Evolutionary conservation across 1,140 invertebrate genomes (phyloP), one percentile per base, ranked within the genome.

Genomic region (Zeugodacus cucurbitae): DNA sequence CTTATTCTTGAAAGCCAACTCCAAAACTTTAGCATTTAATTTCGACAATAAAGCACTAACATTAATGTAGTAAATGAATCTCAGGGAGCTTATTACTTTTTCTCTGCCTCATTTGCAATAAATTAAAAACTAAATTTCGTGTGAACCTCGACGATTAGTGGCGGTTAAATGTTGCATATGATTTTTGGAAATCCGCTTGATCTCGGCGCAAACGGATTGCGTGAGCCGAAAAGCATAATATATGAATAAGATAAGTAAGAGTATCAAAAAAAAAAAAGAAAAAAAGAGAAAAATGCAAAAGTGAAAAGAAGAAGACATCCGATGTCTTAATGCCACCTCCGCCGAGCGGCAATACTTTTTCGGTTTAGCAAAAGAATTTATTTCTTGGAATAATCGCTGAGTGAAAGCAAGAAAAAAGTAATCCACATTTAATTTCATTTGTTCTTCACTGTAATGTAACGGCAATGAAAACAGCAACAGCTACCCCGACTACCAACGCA

Each of bases 61-160:
- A 54, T 54, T 3, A 67, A 34, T 67, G 32, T 20, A 74, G 1
- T 37, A 37, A 41, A 6, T 22, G 17, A 74, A 74, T 37, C 34
- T 22, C 3, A 37, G 32, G 2, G 5, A 74, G 32, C 34, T 74
- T 34, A 20, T 34, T 32, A 67, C 26, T 54, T 34, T 34, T 34
- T 74, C 67, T 37, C 37, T 8, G 22, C 41, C 41, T 32, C 67
- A 74, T 74, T 74, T 74, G 67, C 67, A 74, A 74, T 74, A 74
- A 74, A 74, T 74, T 74, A 74, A 74, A 74, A 74, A 74, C 34
- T 41, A 74, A 74, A 37, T 74, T 74, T 74, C 67, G 34, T 74
- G 34, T 37, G 67, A 74, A 74, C 34, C 67, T 74, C 67, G 34
- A 74, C 67, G 67, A 74, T 74, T 74, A 74, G 67, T 74, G 67